A percentile compares a stretch with the other conserved stretches of the same genome.
Evolutionary conservation across 2,888 invertebrate genomes (phyloP).

Genomic region (Pterobdella sp.): DNA sequence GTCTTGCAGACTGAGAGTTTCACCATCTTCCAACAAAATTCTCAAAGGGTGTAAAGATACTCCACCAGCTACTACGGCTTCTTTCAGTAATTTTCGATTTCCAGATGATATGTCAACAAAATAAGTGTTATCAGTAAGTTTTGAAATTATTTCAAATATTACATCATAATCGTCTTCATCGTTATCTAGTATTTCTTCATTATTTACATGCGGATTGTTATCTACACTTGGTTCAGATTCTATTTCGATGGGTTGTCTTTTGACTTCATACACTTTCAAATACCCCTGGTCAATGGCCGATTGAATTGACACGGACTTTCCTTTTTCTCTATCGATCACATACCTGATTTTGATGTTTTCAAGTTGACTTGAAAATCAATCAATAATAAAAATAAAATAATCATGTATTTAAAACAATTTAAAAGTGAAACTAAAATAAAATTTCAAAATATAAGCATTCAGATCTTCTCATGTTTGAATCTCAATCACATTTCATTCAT

Average conservation of each 20-base stretch:
- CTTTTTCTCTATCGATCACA: slow-evolving; percentile 35
- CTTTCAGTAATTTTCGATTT: slow-evolving; percentile 48
- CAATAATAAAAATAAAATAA: neutral
- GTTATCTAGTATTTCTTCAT: neutral
- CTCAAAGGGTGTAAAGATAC: slow-evolving; percentile 42
- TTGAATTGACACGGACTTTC: slow-evolving; percentile 34
- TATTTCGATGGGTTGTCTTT: slow-evolving; percentile 12
- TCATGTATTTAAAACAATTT: neutral
- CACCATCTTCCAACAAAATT: slow-evolving; percentile 39
- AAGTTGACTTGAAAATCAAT: too few relatives aligned
- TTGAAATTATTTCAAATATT: slow-evolving; percentile 1
- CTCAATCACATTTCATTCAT: neutral
- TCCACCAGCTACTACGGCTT: slow-evolving; percentile 42
- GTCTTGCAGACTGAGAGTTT: neutral
- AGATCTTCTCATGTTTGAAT: neutral
- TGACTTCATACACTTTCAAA: slow-evolving; percentile 32
- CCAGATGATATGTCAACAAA: slow-evolving; percentile 50
- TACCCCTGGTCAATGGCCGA: slow-evolving; percentile 37
- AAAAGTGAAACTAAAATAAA: neutral
- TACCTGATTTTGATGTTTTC: slow-evolving; percentile 22
- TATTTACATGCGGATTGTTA: neutral
- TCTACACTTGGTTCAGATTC: slow-evolving; percentile 9
- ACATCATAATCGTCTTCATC: slow-evolving; percentile 15
- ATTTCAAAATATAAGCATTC: neutral
- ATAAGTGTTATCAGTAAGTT: slow-evolving; percentile 6